Base-by-base conservation (phyloP, 2,888 invertebrate genomes). In the Limnephilus lunatus region DNA sequence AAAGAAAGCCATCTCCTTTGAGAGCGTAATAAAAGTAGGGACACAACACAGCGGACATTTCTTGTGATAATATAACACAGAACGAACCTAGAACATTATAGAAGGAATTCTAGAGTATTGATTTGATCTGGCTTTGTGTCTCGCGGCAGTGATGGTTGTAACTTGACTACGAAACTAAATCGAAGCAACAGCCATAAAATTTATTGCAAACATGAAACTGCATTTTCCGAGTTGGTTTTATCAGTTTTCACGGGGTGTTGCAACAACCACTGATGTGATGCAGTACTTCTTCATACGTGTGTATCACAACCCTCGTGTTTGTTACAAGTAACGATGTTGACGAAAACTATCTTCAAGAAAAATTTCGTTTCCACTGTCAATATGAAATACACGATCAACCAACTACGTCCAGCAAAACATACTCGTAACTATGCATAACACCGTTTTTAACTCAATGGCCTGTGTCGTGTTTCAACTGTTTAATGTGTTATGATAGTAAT, bases 1-100 rank as follows among this genome's bases (percentile, higher is more conserved):
- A 86, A 86, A 44, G 86, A 86, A 44, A 86, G 30, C 44, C 30
- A 44, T 44, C 44, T 12, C 44, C 48, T 86, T 30, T 48, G 30
- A 86, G 48, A 39, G 14, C 12, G 86, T 44, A 86, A 86, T 86
- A 86, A 86, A 86, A 86, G 48, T 14, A 44, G 48, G 86, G 86
- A 86, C 86, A 30, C 86, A 48, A 48, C 25, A 48, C 35, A 44
- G 44, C 44, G 48, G 44, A 86, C 86, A 86, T 86, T 86, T 86
- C n/a, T 5, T n/a, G 14, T 30, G n/a, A 30, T 35, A 39, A 83
- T 35, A 39, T 35, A 35, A 39, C 25, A 83, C 35, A 39, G 83
- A 83, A 39, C 83, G 83, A 35, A 25, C 32, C 83, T 39, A 25
- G 83, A 83, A 35, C 32, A 35, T 83, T 35, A 83, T 35, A 44